These are phyloP conservation scores for Ridgeia piscesae DNA, from an alignment of 1,140 invertebrate species.

Conservation along the genomic window DNA sequence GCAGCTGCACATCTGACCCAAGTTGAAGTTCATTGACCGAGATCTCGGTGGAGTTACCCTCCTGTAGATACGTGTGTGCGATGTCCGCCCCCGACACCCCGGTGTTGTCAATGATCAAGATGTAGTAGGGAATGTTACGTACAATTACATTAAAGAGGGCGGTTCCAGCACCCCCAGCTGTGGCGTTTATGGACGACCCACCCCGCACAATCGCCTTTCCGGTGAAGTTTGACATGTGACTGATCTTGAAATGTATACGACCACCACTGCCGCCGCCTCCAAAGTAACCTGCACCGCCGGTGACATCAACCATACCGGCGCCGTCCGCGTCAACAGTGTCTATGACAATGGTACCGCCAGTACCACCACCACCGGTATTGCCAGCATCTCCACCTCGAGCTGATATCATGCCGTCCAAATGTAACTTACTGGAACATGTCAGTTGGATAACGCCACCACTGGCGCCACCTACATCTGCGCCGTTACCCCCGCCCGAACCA, in stretches of 20 bases:
- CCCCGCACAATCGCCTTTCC: constrained; percentile 33
- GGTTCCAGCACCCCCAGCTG: constrained; percentile 40
- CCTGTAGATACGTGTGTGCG: constrained; percentile 20
- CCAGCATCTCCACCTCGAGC: constrained; percentile 34
- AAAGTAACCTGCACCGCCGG: constrained; percentile 16
- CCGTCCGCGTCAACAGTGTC: constrained; percentile 36
- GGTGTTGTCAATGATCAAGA: constrained; percentile 36
- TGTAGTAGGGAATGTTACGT: constrained; percentile 25
- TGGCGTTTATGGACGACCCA: constrained; percentile 27
- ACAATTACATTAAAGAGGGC: constrained; percentile 33
- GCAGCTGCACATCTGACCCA: neutral
- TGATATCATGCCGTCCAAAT: constrained; percentile 37
- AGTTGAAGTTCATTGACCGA: constrained; percentile 16
- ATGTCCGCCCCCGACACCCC: constrained; percentile 25
- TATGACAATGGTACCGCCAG: constrained; percentile 35
- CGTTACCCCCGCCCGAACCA: constrained; percentile 43
- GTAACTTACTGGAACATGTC: constrained; percentile 27
- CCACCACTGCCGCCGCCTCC: constrained; percentile 42
- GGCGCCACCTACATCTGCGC: constrained; percentile 22
- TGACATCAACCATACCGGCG: neutral
- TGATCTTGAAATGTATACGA: constrained; percentile 32
- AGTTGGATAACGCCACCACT: constrained; percentile 40
- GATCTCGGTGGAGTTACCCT: neutral
- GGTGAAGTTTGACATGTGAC: constrained; percentile 37
- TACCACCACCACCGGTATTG: constrained; percentile 34